Evolutionary conservation across 2,113 vertebrate species (phyloP), one percentile per base, ranked within the genome.

Genomic region (Campylorhamphus procurvoides): DNA sequence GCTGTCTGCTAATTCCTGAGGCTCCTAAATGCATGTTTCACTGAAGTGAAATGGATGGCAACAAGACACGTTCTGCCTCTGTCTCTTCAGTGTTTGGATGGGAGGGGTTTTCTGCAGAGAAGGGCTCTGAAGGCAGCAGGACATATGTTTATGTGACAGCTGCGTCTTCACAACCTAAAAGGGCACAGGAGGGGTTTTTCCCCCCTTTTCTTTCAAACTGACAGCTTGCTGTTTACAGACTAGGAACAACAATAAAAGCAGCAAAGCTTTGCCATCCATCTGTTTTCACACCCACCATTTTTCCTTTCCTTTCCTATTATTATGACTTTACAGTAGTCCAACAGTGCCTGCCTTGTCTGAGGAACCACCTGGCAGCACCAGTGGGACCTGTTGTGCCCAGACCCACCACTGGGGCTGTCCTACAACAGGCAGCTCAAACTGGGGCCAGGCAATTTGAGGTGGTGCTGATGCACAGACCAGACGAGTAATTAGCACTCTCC

Each of bases 141-240:
- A 94, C 95, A 83, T 92, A 94, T 95, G 94, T 85, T 94, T 63
- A 52, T 74, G 46, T 60, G 94, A 90, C 96, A 97, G 91, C 94
- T 97, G 84, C 22, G 2, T 89, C 93, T 96, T 96, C 86, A 82
- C 78, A 93, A 85, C 77, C 59, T 79, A 60, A 89, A 94, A 81
- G 89, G 92, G 80, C 88, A 86, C 89, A 72, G 18, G 6, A 73
- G n/a, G 19, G 15, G 15, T 47, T 53, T 66, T 84, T 58, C 40
- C 33, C 4, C 71, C 35, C 22, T 56, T 89, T 78, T 63, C 76
- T 84, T 89, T 75, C 46, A 52, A 64, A 72, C 81, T 82, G 93
- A 94, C 96, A 96, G 92, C 90, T 93, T 92, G 86, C 83, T 95
- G 90, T 92, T 92, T 89, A 78, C 89, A 87, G 84, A 56, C 87